phyloP scores from a whole-genome alignment of 1,140 invertebrate species.

The Calliopsis andreniformis region DNA sequence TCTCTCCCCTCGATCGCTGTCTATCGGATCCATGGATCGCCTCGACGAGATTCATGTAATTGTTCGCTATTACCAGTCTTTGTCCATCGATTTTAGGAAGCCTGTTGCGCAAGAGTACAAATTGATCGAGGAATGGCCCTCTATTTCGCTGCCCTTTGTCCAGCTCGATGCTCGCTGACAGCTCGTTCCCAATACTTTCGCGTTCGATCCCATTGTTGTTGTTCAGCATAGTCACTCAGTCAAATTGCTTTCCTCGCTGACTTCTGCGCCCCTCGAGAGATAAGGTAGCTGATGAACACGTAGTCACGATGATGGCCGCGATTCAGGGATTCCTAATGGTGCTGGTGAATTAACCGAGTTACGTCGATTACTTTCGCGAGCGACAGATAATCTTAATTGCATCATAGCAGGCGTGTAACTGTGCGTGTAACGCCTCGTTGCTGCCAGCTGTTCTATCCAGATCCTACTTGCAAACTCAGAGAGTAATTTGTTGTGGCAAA shows the following conservation, averaged over 20 bases:
- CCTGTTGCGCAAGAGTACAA: no score
- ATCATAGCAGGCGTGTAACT: neutral
- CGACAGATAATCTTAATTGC: constrained; percentile 35
- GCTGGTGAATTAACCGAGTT: constrained; percentile 34
- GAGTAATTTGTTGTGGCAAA: neutral
- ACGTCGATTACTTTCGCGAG: constrained; percentile 14
- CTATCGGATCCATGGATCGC: constrained; percentile 44
- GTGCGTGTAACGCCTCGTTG: neutral
- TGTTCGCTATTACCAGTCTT: neutral
- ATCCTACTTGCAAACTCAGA: no score
- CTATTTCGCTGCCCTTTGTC: constrained; percentile 30
- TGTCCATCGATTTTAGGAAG: no score
- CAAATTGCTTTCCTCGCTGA: constrained; percentile 46
- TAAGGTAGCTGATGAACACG: constrained; percentile 2
- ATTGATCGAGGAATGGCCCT: constrained; percentile 25
- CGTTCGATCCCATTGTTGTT: constrained; percentile 26
- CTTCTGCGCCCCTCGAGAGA: constrained; percentile 8
- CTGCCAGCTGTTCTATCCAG: no score
- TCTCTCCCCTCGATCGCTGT: constrained; percentile 38
- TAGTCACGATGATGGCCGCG: neutral
- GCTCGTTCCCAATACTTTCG: constrained; percentile 1
- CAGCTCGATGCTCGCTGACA: neutral
- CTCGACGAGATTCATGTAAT: constrained; percentile 34
- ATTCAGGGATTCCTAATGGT: neutral
- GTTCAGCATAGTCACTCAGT: constrained; percentile 56